These are phyloP conservation scores for Leptoclinus maculatus DNA, from an alignment of 2,797 vertebrate genomes.

Conservation along the genomic window DNA sequence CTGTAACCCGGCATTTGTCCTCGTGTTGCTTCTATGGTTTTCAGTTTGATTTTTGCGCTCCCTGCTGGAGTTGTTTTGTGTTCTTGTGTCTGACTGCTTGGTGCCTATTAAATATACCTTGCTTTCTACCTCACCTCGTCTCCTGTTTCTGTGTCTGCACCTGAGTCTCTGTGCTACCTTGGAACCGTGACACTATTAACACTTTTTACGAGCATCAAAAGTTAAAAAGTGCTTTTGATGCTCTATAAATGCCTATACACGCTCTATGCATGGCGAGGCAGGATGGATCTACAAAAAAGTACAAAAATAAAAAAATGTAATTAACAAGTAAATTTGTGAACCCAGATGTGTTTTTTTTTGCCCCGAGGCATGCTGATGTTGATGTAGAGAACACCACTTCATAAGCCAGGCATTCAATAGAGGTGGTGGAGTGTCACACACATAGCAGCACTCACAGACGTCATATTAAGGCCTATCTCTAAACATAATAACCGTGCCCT, in stretches of 20 bases:
- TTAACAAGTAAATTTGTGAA: slow-evolving; percentile 22
- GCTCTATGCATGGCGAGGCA: neutral
- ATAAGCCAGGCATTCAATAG: slow-evolving; percentile 29
- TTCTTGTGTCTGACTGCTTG: no score
- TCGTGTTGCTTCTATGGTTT: no score
- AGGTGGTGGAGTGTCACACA: slow-evolving; percentile 29
- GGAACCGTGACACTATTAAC: neutral
- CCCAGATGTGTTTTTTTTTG: slow-evolving; percentile 44
- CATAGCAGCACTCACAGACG: slow-evolving; percentile 38
- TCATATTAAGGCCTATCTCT: slow-evolving; percentile 68
- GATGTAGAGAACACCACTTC: slow-evolving; percentile 36
- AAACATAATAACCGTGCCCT: slow-evolving; percentile 76
- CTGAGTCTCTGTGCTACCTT: no score
- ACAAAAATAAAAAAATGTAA: neutral
- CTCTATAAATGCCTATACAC: neutral
- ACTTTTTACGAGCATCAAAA: slow-evolving; percentile 1
- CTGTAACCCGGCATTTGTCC: no score
- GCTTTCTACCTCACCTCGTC: no score
- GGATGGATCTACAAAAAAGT: neutral
- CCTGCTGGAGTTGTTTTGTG: no score
- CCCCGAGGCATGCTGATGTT: slow-evolving; percentile 14
- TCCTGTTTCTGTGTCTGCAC: no score
- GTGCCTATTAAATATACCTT: no score
- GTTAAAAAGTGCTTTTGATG: neutral
- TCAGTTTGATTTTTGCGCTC: no score